A percentile compares a stretch with the other conserved stretches of the same genome.
Evolutionary conservation across 2,888 invertebrate species (phyloP).

Genomic region (Oscheius sp.): DNA sequence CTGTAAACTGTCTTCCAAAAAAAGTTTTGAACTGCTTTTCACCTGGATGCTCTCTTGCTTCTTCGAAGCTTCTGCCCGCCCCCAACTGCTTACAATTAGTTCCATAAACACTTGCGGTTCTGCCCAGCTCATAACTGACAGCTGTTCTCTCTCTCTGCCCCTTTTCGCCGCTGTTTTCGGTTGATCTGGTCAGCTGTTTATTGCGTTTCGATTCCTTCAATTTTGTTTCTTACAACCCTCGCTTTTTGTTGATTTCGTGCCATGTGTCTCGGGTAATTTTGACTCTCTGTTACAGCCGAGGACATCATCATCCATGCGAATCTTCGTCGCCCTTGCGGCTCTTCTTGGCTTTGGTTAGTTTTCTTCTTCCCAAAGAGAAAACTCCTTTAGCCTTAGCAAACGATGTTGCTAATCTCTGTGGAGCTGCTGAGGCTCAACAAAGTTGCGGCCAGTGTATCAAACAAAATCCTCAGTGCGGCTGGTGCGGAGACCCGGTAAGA

Average conservation of each 20-base stretch:
- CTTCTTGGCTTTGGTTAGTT: conserved; percentile 6
- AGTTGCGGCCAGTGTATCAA: conserved; percentile 64
- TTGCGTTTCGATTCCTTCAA: neutral
- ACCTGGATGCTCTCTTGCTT: neutral
- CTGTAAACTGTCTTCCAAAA: neutral
- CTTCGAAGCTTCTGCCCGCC: neutral
- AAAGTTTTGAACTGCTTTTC: neutral
- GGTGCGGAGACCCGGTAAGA: conserved; percentile 64
- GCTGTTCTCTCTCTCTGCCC: conserved; percentile 3
- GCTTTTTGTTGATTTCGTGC: neutral
- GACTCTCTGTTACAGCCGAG: neutral
- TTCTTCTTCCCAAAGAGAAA: neutral
- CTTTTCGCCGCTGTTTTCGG: conserved; percentile 3
- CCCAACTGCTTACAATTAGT: neutral
- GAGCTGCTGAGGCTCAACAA: conserved; percentile 36
- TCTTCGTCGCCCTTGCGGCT: conserved; percentile 12
- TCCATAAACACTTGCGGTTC: conserved; percentile 17
- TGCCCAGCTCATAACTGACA: conserved; percentile 7
- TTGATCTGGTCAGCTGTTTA: conserved; percentile 22
- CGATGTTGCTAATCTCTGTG: conserved; percentile 24
- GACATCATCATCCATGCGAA: neutral
- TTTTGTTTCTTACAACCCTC: neutral
- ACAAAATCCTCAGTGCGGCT: conserved; percentile 60
- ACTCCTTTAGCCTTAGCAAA: neutral
- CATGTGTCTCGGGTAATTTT: neutral